A percentile compares a stretch with the other conserved stretches of the same genome.
Conservation (phyloP, 2,888 invertebrate genomes). For the Drosophila pseudotakahashii region DNA sequence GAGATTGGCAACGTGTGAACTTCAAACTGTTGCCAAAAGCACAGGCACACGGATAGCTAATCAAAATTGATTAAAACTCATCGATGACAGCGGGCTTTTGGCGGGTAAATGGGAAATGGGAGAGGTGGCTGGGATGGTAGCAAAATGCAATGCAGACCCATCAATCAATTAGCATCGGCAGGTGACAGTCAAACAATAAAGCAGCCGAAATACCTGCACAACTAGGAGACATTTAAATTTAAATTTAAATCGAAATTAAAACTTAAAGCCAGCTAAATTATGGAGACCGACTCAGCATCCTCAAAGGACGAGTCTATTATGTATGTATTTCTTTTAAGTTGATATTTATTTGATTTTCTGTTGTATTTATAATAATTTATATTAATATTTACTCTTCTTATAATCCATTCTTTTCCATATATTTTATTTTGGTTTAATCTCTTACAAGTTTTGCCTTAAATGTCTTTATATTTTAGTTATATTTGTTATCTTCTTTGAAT, state of each 20-base stretch:
- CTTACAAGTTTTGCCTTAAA: no score
- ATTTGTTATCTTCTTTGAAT: no score
- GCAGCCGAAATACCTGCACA: not conserved
- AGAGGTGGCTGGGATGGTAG: not conserved
- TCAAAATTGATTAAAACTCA: slow-evolving; percentile 58
- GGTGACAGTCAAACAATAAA: slow-evolving; percentile 5
- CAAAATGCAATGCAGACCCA: slow-evolving; percentile 24
- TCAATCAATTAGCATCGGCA: slow-evolving; percentile 29
- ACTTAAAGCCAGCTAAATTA: not conserved
- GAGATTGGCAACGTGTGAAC: slow-evolving; percentile 32
- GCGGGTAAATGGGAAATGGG: no score
- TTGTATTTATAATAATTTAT: not conserved
- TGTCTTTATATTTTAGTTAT: no score
- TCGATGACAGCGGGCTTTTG: slow-evolving; percentile 4
- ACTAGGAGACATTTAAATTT: slow-evolving; percentile 2
- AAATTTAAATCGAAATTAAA: slow-evolving; percentile 9
- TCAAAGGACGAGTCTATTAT: slow-evolving; percentile 32
- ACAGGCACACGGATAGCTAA: slow-evolving; percentile 30
- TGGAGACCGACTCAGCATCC: slow-evolving; percentile 16
- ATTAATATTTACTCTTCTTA: not conserved
- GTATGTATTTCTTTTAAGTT: slow-evolving; percentile 54
- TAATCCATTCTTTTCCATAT: no score
- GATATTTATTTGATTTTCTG: not conserved
- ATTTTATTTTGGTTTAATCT: no score
- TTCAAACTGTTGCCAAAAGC: slow-evolving; percentile 59